A percentile compares a stretch with the other conserved stretches of the same genome.
These are phyloP conservation scores for Agrotis exclamationis DNA, from an alignment of 2,888 invertebrate genomes.

Conservation along the genomic window DNA sequence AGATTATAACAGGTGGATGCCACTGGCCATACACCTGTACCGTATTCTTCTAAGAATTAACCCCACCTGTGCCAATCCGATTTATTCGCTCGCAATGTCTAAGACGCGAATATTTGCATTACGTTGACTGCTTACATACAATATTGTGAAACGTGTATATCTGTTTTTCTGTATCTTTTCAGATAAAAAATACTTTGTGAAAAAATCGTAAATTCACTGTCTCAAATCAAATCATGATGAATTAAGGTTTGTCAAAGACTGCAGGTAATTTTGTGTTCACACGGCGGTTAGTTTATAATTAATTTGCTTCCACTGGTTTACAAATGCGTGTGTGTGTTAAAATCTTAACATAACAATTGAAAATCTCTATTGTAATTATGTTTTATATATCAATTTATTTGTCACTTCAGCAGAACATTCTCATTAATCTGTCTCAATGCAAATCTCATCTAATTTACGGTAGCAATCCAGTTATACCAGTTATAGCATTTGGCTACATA, in stretches of 20 bases:
- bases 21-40: constrained; percentile 28
- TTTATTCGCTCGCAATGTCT: constrained; percentile 35
- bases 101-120: constrained; percentile 24
- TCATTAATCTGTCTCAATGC: constrained; percentile 27
- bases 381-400: neutral
- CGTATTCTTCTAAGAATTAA: constrained; percentile 33
- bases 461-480: neutral
- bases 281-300: neutral
- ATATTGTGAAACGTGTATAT: neutral
- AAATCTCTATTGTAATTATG: neutral
- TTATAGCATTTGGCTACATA: constrained; percentile 31
- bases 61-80: constrained; percentile 24
- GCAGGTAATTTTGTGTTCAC: no score
- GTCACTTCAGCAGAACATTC: neutral
- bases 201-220: no score
- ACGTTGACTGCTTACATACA: neutral
- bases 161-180: neutral
- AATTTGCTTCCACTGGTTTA: neutral
- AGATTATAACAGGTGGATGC: constrained; percentile 32
- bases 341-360: neutral
- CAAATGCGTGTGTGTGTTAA: no score
- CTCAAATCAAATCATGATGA: no score
- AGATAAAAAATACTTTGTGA: no score
- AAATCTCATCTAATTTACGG: constrained; percentile 13
- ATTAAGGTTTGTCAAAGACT: no score